Evolutionary conservation across 2,113 vertebrate species (phyloP).

Genomic region (Coreoperca whiteheadi): DNA sequence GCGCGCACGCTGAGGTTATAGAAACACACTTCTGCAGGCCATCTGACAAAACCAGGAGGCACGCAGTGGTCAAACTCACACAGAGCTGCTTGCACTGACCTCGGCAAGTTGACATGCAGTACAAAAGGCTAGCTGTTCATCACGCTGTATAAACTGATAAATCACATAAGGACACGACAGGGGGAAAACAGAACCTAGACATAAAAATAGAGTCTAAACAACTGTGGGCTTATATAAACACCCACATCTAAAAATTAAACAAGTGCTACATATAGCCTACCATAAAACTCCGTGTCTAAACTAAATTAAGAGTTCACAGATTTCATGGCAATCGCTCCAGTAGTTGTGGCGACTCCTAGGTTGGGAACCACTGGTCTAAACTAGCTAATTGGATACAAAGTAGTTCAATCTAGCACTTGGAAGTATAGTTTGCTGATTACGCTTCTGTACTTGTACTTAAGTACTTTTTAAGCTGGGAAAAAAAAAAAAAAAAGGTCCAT

Average conservation of each 20-base stretch:
- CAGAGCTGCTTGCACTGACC: slow-evolving; percentile 1
- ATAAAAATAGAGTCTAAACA: slow-evolving; percentile 14
- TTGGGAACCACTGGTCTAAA: too few species aligned
- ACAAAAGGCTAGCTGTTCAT: slow-evolving; percentile 17
- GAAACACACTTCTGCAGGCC: slow-evolving; percentile 3
- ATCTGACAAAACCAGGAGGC: not conserved
- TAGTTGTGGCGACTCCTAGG: too few species aligned
- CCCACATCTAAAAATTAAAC: not conserved
- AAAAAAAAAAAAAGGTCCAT: too few species aligned
- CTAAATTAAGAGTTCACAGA: too few species aligned
- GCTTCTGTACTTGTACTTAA: too few species aligned
- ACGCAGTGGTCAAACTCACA: slow-evolving; percentile 5
- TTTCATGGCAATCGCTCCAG: too few species aligned
- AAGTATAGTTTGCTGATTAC: too few species aligned
- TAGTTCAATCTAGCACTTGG: too few species aligned
- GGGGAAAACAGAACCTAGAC: not conserved
- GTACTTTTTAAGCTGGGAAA: too few species aligned
- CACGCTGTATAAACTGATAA: slow-evolving; percentile 7
- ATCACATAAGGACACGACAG: not conserved
- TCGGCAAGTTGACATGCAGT: not conserved
- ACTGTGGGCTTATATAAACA: not conserved
- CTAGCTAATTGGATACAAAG: too few species aligned
- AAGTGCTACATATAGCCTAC: not conserved
- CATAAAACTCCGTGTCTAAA: not conserved
- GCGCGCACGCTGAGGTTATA: not conserved